phyloP scores from a whole-genome alignment of 92 coral and sea anemone genomes.

The Zoanthus sansibaricus region DNA sequence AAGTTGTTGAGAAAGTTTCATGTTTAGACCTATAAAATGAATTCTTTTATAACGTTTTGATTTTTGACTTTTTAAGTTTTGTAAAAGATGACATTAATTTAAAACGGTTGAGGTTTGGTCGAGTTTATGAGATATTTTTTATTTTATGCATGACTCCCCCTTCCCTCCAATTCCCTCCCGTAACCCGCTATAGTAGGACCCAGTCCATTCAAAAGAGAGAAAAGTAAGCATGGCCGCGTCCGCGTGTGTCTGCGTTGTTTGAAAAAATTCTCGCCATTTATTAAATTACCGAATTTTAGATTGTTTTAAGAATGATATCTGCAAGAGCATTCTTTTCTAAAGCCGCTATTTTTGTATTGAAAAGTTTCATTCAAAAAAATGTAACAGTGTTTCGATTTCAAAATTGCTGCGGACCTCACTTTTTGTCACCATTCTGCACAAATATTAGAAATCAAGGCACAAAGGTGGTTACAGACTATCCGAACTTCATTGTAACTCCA shows the following conservation, averaged over 20 bases:
- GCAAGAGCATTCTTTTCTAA: background rate
- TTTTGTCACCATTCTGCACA: background rate
- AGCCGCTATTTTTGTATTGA: background rate
- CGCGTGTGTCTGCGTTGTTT: too few species aligned
- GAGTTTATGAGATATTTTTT: background rate
- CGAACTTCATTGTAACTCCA: slow-evolving; percentile 22
- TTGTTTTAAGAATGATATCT: background rate
- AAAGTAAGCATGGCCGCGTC: too few species aligned
- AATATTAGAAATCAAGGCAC: background rate
- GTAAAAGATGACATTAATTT: background rate
- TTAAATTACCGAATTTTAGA: background rate
- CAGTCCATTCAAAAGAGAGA: too few species aligned
- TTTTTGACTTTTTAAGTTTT: background rate
- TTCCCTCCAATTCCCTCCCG: too few species aligned
- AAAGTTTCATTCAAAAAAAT: background rate
- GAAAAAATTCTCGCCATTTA: too few species aligned
- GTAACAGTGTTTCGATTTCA: slow-evolving; percentile 24
- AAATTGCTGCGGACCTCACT: background rate
- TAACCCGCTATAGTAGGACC: too few species aligned
- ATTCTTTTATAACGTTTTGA: background rate
- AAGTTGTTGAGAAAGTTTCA: background rate
- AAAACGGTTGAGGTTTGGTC: background rate
- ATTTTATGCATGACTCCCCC: slow-evolving; percentile 27
- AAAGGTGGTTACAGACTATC: background rate
- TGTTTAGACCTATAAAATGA: too few species aligned